phyloP scores from a whole-genome alignment of 2,113 vertebrate genomes.

The Callionymus lyra region DNA sequence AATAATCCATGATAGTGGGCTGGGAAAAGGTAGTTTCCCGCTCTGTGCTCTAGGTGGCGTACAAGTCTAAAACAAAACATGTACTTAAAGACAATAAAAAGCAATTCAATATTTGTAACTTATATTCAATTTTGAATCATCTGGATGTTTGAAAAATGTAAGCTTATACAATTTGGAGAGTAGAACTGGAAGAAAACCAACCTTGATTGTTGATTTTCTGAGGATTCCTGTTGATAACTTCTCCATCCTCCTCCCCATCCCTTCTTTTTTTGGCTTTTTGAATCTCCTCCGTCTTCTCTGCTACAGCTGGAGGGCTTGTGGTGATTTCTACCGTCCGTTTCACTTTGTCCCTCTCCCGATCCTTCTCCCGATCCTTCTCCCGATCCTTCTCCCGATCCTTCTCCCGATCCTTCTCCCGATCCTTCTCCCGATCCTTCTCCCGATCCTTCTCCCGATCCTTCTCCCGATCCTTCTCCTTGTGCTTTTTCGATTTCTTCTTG shows the following conservation, averaged over 20 bases:
- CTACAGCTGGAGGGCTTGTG: conserved; percentile 20
- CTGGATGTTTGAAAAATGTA: too few species aligned
- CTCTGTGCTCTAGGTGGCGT: too few species aligned
- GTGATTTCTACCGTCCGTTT: conserved; percentile 35
- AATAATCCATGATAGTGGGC: too few species aligned
- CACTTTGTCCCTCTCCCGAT: conserved; percentile 55
- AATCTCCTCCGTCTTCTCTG: conserved; percentile 29
- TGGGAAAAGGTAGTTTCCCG: too few species aligned
- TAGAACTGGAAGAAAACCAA: conserved; percentile 16
- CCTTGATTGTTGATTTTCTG: conserved; percentile 38
- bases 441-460: conserved; percentile 49
- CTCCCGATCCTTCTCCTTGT: conserved; percentile 71
- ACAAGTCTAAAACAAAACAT: too few species aligned
- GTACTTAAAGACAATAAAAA: too few species aligned
- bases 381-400: conserved; percentile 80
- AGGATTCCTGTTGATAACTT: conserved; percentile 24
- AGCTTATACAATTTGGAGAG: too few species aligned
- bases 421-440: conserved; percentile 67
- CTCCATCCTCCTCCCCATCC: conserved; percentile 22
- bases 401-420: conserved; percentile 75
- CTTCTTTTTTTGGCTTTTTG: conserved; percentile 50
- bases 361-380: conserved; percentile 77
- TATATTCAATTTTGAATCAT: too few species aligned
- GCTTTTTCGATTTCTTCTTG: conserved; percentile 78
- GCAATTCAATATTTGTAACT: too few species aligned